A percentile compares a stretch with the other conserved stretches of the same genome.
Conservation (phyloP, 1,140 invertebrate genomes). For the Charaxes varanes region DNA sequence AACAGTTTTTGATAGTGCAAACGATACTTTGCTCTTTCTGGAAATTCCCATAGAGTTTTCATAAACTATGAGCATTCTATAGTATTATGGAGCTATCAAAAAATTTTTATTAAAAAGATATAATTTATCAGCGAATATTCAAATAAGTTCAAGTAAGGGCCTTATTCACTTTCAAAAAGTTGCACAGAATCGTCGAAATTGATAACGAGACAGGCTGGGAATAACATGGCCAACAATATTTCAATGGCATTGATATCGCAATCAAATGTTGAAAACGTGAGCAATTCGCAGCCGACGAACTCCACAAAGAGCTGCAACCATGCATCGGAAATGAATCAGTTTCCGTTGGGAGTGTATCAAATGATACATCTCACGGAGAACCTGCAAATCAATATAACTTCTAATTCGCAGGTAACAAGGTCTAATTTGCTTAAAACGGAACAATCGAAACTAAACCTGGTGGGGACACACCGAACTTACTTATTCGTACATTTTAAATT, state of each 20-base stretch:
- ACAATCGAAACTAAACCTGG: constrained; percentile 35
- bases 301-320: constrained; percentile 67
- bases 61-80: no score
- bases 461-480: constrained; percentile 41
- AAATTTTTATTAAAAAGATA: no score
- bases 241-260: constrained; percentile 62
- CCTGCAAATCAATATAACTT: constrained; percentile 38
- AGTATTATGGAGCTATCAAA: no score
- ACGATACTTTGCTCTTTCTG: no score
- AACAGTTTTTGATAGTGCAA: no score
- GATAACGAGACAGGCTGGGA: constrained; percentile 1
- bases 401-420: constrained; percentile 30
- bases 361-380: constrained; percentile 52
- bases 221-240: constrained; percentile 33
- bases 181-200: no score
- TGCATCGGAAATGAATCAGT: constrained; percentile 74
- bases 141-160: no score
- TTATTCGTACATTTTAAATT: constrained; percentile 52
- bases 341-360: constrained; percentile 58
- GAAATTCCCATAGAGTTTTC: no score
- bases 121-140: no score
- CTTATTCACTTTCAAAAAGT: no score
- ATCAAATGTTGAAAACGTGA: constrained; percentile 69
- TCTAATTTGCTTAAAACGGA: constrained; percentile 23
- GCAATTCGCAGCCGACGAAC: constrained; percentile 65